These are phyloP conservation scores for Bedellia somnulentella DNA, from an alignment of 2,888 invertebrate genomes.

Conservation along the genomic window DNA sequence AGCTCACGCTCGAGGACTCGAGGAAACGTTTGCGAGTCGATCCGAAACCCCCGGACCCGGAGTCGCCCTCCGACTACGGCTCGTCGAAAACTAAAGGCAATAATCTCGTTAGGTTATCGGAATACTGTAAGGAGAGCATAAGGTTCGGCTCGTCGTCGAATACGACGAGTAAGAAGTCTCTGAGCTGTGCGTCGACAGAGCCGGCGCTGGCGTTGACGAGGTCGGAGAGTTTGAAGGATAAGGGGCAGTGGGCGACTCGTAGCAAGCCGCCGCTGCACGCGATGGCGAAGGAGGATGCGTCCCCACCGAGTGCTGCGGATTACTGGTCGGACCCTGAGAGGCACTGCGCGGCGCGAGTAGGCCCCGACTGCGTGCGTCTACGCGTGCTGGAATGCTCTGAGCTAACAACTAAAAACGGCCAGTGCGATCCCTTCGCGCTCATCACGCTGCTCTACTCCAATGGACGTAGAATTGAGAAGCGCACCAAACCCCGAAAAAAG, in stretches of 20 bases:
- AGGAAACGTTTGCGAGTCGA: slow-evolving; percentile 53
- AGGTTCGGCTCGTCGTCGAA: slow-evolving; percentile 52
- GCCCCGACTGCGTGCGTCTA: slow-evolving; percentile 55
- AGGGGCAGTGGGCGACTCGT: slow-evolving; percentile 37
- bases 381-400: slow-evolving; percentile 84
- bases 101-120: slow-evolving; percentile 43
- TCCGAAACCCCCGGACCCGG: slow-evolving; percentile 50
- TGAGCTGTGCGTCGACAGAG: slow-evolving; percentile 39
- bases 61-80: slow-evolving; percentile 29
- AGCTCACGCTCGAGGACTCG: slow-evolving; percentile 70
- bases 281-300: slow-evolving; percentile 36
- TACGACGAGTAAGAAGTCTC: slow-evolving; percentile 45
- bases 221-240: slow-evolving; percentile 50
- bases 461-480: slow-evolving; percentile 74
- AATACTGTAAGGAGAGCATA: slow-evolving; percentile 51
- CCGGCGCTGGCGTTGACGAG: slow-evolving; percentile 39
- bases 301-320: slow-evolving; percentile 48
- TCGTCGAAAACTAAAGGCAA: slow-evolving; percentile 32
- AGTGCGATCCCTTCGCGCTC: slow-evolving; percentile 88
- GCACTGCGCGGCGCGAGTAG: slow-evolving; percentile 44
- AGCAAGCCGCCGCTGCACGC: slow-evolving; percentile 46
- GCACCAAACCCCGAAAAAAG: slow-evolving; percentile 87
- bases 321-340: slow-evolving; percentile 55
- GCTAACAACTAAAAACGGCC: slow-evolving; percentile 84
- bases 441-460: slow-evolving; percentile 80